Conservation (phyloP, 2,888 invertebrate genomes). For the Ethmia dodecea region DNA sequence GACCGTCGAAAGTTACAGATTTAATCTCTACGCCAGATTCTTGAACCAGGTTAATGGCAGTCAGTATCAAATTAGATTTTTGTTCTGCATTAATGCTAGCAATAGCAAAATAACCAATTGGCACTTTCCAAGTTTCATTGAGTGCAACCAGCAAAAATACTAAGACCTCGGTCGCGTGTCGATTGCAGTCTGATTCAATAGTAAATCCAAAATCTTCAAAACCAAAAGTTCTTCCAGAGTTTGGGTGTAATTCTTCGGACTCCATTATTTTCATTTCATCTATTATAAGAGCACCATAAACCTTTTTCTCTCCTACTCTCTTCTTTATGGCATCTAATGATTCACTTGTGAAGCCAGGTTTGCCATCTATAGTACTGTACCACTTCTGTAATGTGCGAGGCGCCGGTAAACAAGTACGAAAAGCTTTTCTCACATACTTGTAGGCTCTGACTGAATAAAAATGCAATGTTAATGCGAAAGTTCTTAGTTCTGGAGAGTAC, state of each 20-base stretch:
- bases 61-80: slow-evolving; percentile 10
- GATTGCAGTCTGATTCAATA: slow-evolving; percentile 4
- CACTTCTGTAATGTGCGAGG: slow-evolving; percentile 6
- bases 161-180: slow-evolving; percentile 11
- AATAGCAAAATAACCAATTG: slow-evolving; percentile 17
- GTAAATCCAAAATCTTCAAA: slow-evolving; percentile 7
- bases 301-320: slow-evolving; percentile 1
- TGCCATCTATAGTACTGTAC: slow-evolving; percentile 8
- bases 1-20: slow-evolving; percentile 10
- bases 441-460: neutral
- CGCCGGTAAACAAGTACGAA: slow-evolving; percentile 9
- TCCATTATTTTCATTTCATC: slow-evolving; percentile 6
- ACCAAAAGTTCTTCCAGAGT: slow-evolving; percentile 3
- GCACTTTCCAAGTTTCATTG: slow-evolving; percentile 16
- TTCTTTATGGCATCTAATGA: slow-evolving; percentile 4
- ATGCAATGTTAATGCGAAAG: neutral
- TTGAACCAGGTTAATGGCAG: slow-evolving; percentile 6
- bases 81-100: slow-evolving; percentile 13
- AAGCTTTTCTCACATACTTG: slow-evolving; percentile 5
- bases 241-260: slow-evolving; percentile 2
- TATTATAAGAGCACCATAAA: slow-evolving; percentile 4
- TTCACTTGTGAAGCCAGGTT: slow-evolving; percentile 11
- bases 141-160: slow-evolving; percentile 15
- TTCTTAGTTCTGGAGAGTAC: neutral
- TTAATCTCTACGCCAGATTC: slow-evolving; percentile 5